Evolutionary conservation across 2,797 vertebrate species (phyloP), one percentile per base, ranked within the genome.

Genomic region (Avahi laniger): DNA sequence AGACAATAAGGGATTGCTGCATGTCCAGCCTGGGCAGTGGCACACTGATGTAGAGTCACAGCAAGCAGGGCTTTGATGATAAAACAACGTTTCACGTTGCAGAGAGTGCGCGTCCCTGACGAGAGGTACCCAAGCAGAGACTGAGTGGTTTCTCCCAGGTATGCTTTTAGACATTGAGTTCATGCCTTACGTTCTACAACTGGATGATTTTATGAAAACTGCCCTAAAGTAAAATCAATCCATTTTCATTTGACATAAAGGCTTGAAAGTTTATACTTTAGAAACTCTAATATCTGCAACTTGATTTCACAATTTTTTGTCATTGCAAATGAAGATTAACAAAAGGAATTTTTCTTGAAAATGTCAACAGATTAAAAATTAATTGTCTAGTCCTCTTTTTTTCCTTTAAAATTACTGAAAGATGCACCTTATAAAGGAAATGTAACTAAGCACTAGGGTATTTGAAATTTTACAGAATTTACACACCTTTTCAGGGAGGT

Each of bases 291-390:
- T 2, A 35, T 84, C 14, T 35, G 38, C 38, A 84, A 90, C 24
- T 61, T 67, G 10, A 86, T 63, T 52, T 94, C 24, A 88, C 41
- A 50, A n/a, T 30, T 76, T 81, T 85, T 81, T 22, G 86, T 52
- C 1, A 13, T 28, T n/a, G 24, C 15, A 86, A 61, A 43, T 83
- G 43, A 38, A 97, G 28, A 63, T 48, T 67, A 73, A 69, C 4
- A 86, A 89, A 84, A 89, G 33, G 50, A 38, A 48, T 28, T 91
- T 80, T 82, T 90, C 65, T 91, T 91, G 79, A 79, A 95, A 87
- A 61, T 26, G 1, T 54, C 14, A 43, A 15, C 22, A 92, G 7
- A 33, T 81, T 70, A 61, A 80, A 93, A 95, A 86, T 30, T 26
- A 67, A 80, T 67, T 83, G 17, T 78, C 9, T 13, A 54, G 61